Base-by-base conservation (phyloP, 2,888 invertebrate genomes). In the Odiellus spinosus region DNA sequence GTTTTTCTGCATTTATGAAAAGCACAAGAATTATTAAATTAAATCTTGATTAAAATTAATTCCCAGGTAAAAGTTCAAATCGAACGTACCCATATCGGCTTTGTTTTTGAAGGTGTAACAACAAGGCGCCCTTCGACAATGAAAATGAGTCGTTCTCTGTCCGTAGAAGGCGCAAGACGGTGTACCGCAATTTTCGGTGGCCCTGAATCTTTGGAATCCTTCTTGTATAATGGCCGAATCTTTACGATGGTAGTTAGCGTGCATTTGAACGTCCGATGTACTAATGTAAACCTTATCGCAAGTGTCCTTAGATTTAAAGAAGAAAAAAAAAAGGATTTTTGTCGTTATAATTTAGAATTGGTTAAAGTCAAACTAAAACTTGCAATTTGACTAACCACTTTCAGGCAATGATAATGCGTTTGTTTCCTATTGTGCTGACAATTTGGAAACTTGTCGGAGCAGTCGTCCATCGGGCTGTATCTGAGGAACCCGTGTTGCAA, bases 231-330 rank as follows among this genome's bases (percentile, higher is more conserved):
- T 95, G 15, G 93, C 93, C 0, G 90, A 88, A 66, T 95, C 93
- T 65, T 96, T 96, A 47, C 93, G 77, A 67, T 96, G 96, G 67
- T 93, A 95, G 69, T 95, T 95, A 3, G 95, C 91, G 67, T 96
- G 96, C 95, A 95, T 95, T 70, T 96, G 95, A 3, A 96, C 95
- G 67, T 96, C 96, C 42, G 93, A 93, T 3, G 96, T 96, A 60
- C 91, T 91, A 63, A 96, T 93, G 71, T 96, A 96, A 1, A 91
- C 87, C 72, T 91, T 93, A 59, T 70, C 69, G 61, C 71, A 71
- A 56, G 69, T 69, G 52, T 69, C 67, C 73, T 74, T 61, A 35
- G 12, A n/a, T 12, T 2, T n/a, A 35, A n/a, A 4, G 35, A 4
- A 35, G 1, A n/a, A n/a, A n/a, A 14, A 4, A 35, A 35, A n/a